These are phyloP conservation scores for Apodemus speciosus DNA, from an alignment of 2,113 vertebrate species.

Conservation along the genomic window DNA sequence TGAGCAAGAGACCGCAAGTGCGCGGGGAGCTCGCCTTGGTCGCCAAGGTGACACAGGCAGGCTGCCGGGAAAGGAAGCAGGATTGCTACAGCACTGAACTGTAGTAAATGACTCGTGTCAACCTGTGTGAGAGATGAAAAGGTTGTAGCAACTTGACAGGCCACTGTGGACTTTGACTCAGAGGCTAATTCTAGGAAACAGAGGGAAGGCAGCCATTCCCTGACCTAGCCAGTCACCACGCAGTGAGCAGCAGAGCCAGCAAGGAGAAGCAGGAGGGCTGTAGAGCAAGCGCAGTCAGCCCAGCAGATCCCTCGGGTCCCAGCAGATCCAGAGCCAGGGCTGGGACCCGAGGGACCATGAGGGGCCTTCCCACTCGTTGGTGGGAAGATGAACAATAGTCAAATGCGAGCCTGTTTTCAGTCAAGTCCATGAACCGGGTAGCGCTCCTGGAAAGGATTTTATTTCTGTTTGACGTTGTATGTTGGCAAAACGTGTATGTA, in stretches of 20 bases:
- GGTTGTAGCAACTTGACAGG: not conserved
- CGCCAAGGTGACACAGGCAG: not conserved
- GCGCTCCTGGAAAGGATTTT: not conserved
- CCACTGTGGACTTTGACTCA: not conserved
- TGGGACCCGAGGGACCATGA: no score
- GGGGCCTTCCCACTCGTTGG: no score
- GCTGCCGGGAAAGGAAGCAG: not conserved
- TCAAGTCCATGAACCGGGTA: not conserved
- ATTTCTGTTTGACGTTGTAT: not conserved
- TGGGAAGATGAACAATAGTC: not conserved
- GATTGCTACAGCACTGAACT: not conserved
- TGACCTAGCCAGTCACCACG: not conserved
- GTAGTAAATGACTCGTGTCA: not conserved
- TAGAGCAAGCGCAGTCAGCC: not conserved
- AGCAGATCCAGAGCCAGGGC: not conserved
- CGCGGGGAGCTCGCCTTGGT: not conserved
- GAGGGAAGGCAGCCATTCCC: not conserved
- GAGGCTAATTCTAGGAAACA: not conserved
- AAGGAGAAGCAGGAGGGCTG: constrained; percentile 14
- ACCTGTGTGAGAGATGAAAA: not conserved
- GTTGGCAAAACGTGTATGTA: not conserved
- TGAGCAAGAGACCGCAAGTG: not conserved
- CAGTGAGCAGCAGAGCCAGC: not conserved
- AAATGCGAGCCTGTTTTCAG: not conserved
- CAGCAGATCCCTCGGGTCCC: constrained; percentile 10